Evolutionary conservation across 1,140 invertebrate genomes (phyloP), one percentile per base, ranked within the genome.

Genomic region (Leptinotarsa lineolata): DNA sequence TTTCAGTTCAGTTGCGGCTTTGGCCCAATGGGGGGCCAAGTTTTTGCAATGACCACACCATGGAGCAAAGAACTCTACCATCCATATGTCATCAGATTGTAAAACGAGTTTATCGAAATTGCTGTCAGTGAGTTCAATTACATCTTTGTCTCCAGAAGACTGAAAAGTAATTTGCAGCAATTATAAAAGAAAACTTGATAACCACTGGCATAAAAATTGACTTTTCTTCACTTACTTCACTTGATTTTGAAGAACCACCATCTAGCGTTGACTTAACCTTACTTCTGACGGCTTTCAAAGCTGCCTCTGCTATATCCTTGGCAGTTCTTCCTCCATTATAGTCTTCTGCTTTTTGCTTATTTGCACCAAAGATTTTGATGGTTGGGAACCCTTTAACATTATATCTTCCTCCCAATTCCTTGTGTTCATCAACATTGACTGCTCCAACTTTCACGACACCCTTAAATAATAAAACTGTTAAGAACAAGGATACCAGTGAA

Each of bases 21-120:
- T 90, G 18, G 92, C 93, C 96, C 96, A 99, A 76, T 97, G 92
- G 0, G 97, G 97, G 64, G 93, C 96, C 15, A 99, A 87, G 83
- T 95, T 97, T 86, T 99, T 98, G 84, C 97, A 99, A 85, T 99
- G 95, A 21, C 95, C 95, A 85, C 95, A 97, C 95, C 95, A 97
- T 0, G 97, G 97, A 16, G 97, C 97, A 86, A 92, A 99, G 88
- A 99, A 99, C 84, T 99, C 97, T 4, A 99, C 95, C 66, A 99
- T 82, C 95, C 96, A 98, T 85, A 97, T 89, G 79, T 98, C 96
- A 16, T 97, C 93, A 5, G 94, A 95, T 67, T 96, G 88, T 68
- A 98, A 82, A 13, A 99, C 97, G 46, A 93, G 81, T 81, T 95
- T 91, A 74, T 98, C 92, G 84, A 99, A 99, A 85, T 99, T 99